Percentiles rank a stretch among this genome's conserved stretches.
Conservation (phyloP, 2,113 vertebrate species). For the Athene cunicularia region DNA sequence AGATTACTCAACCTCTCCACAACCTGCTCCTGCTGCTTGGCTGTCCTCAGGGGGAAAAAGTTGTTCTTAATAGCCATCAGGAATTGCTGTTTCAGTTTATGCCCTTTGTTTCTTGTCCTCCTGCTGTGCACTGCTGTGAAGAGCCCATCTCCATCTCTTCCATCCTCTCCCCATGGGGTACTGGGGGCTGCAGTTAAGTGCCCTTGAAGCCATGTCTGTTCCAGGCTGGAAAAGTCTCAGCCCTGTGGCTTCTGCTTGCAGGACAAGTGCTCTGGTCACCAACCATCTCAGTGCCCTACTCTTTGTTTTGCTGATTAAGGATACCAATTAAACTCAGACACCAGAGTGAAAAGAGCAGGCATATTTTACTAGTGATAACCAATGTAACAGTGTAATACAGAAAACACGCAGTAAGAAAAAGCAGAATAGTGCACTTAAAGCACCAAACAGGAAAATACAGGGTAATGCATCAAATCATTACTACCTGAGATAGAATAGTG, state of each 20-base stretch:
- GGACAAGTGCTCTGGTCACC: not conserved
- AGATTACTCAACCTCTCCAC: not conserved
- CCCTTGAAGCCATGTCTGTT: not conserved
- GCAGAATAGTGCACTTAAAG: too few relatives aligned
- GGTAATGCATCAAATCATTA: too few relatives aligned
- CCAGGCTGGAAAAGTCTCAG: not conserved
- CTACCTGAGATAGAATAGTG: too few relatives aligned
- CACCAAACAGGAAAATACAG: too few relatives aligned
- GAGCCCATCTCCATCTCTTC: not conserved
- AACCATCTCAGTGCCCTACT: not conserved
- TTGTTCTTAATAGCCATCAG: not conserved
- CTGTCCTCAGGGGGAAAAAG: not conserved
- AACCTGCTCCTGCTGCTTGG: not conserved
- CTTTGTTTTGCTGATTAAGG: not conserved
- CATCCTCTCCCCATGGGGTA: fast-evolving
- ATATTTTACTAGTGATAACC: too few relatives aligned
- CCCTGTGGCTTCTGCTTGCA: not conserved
- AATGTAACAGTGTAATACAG: too few relatives aligned
- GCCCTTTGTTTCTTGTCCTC: not conserved
- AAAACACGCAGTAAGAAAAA: too few relatives aligned
- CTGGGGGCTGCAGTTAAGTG: not conserved
- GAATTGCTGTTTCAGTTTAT: not conserved
- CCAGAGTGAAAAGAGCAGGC: too few relatives aligned
- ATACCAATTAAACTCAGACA: too few relatives aligned
- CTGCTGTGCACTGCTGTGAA: not conserved